phyloP scores from a whole-genome alignment of 53 echinoderm and acorn worm genomes.

The Holothuria leucospilota region DNA sequence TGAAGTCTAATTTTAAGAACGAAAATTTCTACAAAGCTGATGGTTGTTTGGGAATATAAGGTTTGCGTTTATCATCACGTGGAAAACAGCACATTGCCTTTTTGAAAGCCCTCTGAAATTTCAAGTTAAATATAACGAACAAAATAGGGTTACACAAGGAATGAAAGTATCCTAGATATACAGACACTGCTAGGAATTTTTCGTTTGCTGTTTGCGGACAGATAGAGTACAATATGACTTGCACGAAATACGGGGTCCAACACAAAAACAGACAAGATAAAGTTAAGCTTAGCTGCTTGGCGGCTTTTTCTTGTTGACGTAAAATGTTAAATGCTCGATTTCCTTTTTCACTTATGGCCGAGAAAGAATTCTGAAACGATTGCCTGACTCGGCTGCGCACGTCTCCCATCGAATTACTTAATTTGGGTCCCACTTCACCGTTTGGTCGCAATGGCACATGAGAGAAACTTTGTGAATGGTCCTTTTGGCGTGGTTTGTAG shows the following conservation, averaged over 20 bases:
- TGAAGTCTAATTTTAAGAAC: too few species aligned
- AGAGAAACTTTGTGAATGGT: slow-evolving; percentile 1
- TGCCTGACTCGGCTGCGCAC: slow-evolving; percentile 71
- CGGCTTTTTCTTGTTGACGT: slow-evolving; percentile 90
- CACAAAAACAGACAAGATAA: slow-evolving; percentile 86
- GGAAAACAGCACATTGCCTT: slow-evolving; percentile 53
- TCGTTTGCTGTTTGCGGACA: slow-evolving; percentile 67
- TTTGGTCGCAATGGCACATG: neutral
- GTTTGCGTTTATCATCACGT: slow-evolving; percentile 1
- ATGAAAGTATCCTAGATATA: slow-evolving; percentile 92
- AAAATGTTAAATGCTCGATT: slow-evolving; percentile 83
- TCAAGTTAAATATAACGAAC: slow-evolving; percentile 86
- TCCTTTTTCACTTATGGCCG: slow-evolving; percentile 82
- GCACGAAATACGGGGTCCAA: slow-evolving; percentile 96
- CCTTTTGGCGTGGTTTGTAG: neutral
- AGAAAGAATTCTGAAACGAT: slow-evolving; percentile 84
- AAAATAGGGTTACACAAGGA: slow-evolving; percentile 93
- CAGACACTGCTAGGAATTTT: slow-evolving; percentile 73
- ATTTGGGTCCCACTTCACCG: neutral
- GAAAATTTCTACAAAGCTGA: slow-evolving; percentile 13
- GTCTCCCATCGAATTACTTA: slow-evolving; percentile 35
- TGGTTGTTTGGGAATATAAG: neutral
- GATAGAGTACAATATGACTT: slow-evolving; percentile 84
- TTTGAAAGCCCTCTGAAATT: slow-evolving; percentile 84
- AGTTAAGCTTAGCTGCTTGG: slow-evolving; percentile 89